Conservation (phyloP, 2,797 vertebrate genomes). For the Pantherophis vulpinus region DNA sequence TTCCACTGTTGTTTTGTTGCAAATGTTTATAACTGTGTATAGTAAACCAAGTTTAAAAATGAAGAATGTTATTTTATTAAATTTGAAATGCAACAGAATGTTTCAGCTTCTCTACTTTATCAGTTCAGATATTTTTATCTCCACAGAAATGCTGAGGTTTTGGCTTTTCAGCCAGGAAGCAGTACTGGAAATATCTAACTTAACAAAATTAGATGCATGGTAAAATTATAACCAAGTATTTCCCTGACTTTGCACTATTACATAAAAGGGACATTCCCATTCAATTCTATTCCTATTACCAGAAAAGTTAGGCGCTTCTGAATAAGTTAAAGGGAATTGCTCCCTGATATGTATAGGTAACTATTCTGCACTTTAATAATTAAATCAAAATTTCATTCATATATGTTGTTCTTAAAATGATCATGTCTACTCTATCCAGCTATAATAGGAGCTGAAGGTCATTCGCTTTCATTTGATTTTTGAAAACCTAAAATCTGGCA, state of each 20-base stretch:
- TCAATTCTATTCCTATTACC: background rate
- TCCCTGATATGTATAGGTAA: background rate
- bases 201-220: background rate
- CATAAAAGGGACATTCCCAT: background rate
- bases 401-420: background rate
- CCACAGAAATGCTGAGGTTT: slow-evolving; percentile 2
- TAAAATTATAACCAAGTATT: slow-evolving; percentile 13
- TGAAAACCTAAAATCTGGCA: background rate
- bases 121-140: background rate
- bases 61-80: background rate
- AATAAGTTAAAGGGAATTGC: background rate
- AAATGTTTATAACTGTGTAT: background rate
- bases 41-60: background rate
- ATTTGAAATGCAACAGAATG: background rate
- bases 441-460: background rate
- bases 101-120: background rate
- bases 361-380: background rate
- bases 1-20: background rate
- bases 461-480: background rate
- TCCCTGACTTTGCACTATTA: background rate
- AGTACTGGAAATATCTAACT: background rate
- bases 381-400: background rate
- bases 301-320: background rate
- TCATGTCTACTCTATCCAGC: background rate
- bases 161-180: background rate